Base-by-base conservation (phyloP, 2,797 vertebrate genomes). In the Sebastes matsubarae region DNA sequence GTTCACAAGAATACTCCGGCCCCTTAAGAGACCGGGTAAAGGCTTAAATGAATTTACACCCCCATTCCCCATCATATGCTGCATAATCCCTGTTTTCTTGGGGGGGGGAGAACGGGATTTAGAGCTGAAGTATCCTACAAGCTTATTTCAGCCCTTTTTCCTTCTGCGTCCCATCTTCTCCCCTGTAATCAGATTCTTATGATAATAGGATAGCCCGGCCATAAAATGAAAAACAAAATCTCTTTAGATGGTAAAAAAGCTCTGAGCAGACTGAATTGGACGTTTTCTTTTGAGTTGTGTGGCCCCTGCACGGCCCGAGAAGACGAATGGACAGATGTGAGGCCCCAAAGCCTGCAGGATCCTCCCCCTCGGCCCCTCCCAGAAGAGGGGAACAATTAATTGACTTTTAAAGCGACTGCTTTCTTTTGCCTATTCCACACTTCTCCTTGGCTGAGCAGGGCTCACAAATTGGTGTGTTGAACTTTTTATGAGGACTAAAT, bases 391-490 rank as follows among this genome's bases (percentile, higher is more conserved):
- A 93, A 95, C 91, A 92, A 91, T 94, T 95, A 96, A 96, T 89
- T 94, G 93, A 95, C 95, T 97, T 96, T 95, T 95, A 93, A 96
- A 96, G 92, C 89, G 81, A 92, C 79, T 92, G 71, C 87, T 94
- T 92, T 93, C 87, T 90, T 90, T 82, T 73, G 85, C 77, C 87
- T 73, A 59, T 87, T 90, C 86, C 91, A 79, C 90, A 86, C 92
- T 94, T 95, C 94, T 94, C 70, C 92, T 90, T 90, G 91, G 92
- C 93, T 94, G 89, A 94, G 94, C 94, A 93, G 89, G 85, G 90
- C 89, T 95, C 95, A 96, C 96, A 96, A 96, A 96, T 96, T 95
- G 92, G 91, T 92, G 88, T 90, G 94, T 94, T 95, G 91, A 94
- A 94, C 93, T 93, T 95, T 96, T 96, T 94, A 93, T 90, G 90